Base-by-base conservation (phyloP, 2,888 invertebrate species). In the Brachypalpus laphriformis region DNA sequence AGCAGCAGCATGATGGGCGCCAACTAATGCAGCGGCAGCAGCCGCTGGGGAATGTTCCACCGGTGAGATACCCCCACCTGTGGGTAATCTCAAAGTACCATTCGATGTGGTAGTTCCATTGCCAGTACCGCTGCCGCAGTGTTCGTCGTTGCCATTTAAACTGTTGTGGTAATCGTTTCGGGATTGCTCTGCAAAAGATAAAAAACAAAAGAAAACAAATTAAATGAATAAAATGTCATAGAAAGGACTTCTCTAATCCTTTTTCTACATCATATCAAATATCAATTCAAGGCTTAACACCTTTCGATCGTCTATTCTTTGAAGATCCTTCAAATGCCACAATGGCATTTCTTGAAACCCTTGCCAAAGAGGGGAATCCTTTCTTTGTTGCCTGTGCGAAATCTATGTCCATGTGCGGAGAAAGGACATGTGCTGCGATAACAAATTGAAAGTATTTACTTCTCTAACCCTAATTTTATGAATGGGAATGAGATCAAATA, bases 41-140 rank as follows among this genome's bases (percentile, higher is more conserved):
- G 89, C 89, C 16, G 90, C 88, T 9, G 89, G 89, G 22, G 89
- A 89, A 87, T 90, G 90, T 70, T 89, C 90, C n/a, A 89, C 89
- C 14, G 89, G 89, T 51, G 88, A 89, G 0, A 89, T 86, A 25
- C 75, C 82, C 5, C 87, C 87, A 71, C 86, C 86, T 16, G 87
- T 76, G 8, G 85, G 87, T 40, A 87, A 71, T 51, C 87, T 86
- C 47, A 88, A 75, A 54, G 87, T 77, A 28, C 25, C 20, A 82
- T 80, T 77, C 59, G 81, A 56, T 75, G 77, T 68, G 5, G 71
- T 77, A 40, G 82, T 65, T 34, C 80, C 85, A n/a, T 74, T 61
- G 11, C 74, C 82, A n/a, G 81, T 75, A 1, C 81, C 88, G 20
- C 74, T 86, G n/a, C 75, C 85, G 86, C 87, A 82, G 68, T 87